Evolutionary conservation across 2,113 vertebrate species (phyloP), one percentile per base, ranked within the genome.

Genomic region (Thunnus thynnus): DNA sequence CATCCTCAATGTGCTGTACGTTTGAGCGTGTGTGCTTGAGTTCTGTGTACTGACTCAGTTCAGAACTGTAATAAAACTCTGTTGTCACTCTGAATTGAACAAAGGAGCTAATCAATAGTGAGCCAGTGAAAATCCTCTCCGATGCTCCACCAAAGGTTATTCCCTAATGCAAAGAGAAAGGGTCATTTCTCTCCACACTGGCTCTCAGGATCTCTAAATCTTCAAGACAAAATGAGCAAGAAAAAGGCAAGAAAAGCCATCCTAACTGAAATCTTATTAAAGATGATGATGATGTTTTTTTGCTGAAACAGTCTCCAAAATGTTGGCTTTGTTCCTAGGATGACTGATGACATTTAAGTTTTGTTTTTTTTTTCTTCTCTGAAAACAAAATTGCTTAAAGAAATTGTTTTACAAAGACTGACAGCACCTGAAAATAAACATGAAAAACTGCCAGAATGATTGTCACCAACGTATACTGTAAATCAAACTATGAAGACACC

Each of bases 21-120:
- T 65, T 55, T 65, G 48, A 52, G 41, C 18, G 22, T 52, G 20
- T 17, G 27, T 41, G 36, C 32, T 58, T 36, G 25, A 82, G 66
- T 46, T 54, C 12, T 71, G 25, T 6, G 56, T 36, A 74, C 14
- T 54, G 57, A 20, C 61, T 54, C 18, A 4, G n/a, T 67, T 72
- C 48, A 12, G 27, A 73, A 54, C 61, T 20, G 18, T 25, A 30
- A 74, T 47, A 11, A 46, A 81, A 82, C 88, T 79, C 71, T 41
- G 58, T 87, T 60, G 44, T 72, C 25, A 4, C 32, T 55, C 50
- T 72, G 56, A 82, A 77, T 57, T 75, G 27, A 60, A 52, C 60
- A 18, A 61, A 64, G 58, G 66, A 50, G n/a, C 50, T 58, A 30
- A 90, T 89, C 79, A 78, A 85, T 85, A 78, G 14, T 5, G 47